Evolutionary conservation across 2,113 vertebrate genomes (phyloP), one percentile per base, ranked within the genome.

Genomic region (Chaenocephalus aceratus): DNA sequence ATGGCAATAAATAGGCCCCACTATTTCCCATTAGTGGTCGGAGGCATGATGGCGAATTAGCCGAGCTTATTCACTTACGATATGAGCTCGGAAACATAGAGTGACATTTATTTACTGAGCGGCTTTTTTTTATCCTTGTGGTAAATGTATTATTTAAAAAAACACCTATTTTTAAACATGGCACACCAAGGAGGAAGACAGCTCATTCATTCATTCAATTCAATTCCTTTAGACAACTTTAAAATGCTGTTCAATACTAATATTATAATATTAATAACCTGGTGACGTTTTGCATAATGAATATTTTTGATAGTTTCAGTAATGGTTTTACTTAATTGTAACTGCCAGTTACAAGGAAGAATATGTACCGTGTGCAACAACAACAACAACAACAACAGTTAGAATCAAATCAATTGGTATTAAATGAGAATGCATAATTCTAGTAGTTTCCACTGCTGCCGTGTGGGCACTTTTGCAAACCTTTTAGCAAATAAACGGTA

Each of bases 1-100:
- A 93, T 95, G 93, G 95, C 95, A 92, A 94, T 96, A 95, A 96
- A 96, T 95, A 95, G 96, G 95, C 95, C 92, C 93, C 85, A 93
- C 93, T 93, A 92, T 91, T 95, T 95, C 94, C 95, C 94, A 95
- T 94, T 94, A 94, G 94, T 91, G 88, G 89, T 90, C 88, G 86
- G 94, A 78, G 80, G 85, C 82, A 61, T 71, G 83, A 86, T 82
- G 84, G 81, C 6, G 80, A 85, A 92, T 91, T 71, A 84, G 69
- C 26, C 11, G 11, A 10, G 26, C 51, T 74, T 53, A 53, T 62
- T 18, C 6, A 7, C 61, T 36, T 6, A 36, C 73, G 36, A 7
- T 41, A 41, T 41, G 6, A 41, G 6, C 36, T 41, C 36, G 5
- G 30, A 30, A 30, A 30, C 30, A 3, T 30, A 30, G 36, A 41